phyloP scores from a whole-genome alignment of 2,888 invertebrate genomes.

The Apeira syringaria region DNA sequence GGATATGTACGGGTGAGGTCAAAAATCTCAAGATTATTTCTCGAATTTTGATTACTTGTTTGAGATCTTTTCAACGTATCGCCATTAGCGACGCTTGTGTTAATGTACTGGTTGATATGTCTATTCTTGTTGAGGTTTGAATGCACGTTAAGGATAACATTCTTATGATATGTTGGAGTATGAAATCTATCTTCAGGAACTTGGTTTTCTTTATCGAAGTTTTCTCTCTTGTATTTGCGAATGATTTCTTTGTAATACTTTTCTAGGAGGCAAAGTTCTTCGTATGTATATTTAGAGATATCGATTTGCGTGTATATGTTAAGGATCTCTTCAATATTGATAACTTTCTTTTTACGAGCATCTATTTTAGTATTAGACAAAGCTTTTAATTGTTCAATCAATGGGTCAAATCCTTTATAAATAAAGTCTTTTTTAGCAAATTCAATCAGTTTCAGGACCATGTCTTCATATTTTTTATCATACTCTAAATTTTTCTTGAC shows the following conservation, averaged over 20 bases:
- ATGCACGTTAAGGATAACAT: slow-evolving; percentile 54
- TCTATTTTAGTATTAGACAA: slow-evolving; percentile 65
- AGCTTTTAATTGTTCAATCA: slow-evolving; percentile 68
- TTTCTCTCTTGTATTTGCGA: slow-evolving; percentile 58
- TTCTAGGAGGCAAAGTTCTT: slow-evolving; percentile 72
- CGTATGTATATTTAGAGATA: slow-evolving; percentile 68
- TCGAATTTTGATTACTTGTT: slow-evolving; percentile 42
- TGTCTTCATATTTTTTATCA: slow-evolving; percentile 74
- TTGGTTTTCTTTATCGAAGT: slow-evolving; percentile 54
- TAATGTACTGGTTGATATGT: slow-evolving; percentile 51
- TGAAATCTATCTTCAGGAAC: slow-evolving; percentile 33
- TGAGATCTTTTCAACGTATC: slow-evolving; percentile 47
- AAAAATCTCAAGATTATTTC: slow-evolving; percentile 59
- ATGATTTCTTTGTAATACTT: slow-evolving; percentile 76
- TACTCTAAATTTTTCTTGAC: slow-evolving; percentile 68
- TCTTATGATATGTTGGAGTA: slow-evolving; percentile 44
- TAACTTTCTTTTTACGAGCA: slow-evolving; percentile 54
- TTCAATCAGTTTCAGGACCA: slow-evolving; percentile 70
- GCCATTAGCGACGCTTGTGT: slow-evolving; percentile 37
- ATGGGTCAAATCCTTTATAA: slow-evolving; percentile 77
- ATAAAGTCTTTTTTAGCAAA: slow-evolving; percentile 76
- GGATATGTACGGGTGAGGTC: slow-evolving; percentile 73
- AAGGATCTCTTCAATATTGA: slow-evolving; percentile 65
- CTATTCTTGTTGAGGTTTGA: slow-evolving; percentile 38
- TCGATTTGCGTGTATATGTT: slow-evolving; percentile 72